phyloP scores from a whole-genome alignment of 2,888 invertebrate species.

The Nomada lathburiana region DNA sequence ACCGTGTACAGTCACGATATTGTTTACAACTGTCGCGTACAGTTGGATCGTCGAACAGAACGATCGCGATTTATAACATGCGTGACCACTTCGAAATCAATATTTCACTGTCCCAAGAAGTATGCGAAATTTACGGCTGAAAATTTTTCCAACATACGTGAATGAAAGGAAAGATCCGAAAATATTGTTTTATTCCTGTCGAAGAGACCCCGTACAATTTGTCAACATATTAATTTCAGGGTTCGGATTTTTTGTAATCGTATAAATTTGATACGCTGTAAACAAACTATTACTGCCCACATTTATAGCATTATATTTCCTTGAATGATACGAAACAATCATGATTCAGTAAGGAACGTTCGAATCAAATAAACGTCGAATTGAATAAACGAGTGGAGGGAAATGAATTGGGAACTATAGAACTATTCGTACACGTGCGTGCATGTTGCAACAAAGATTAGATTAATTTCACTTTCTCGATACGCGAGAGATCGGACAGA shows the following conservation, averaged over 20 bases:
- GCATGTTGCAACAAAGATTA: not conserved
- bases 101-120: not conserved
- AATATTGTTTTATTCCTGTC: conserved; percentile 31
- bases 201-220: not conserved
- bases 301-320: not conserved
- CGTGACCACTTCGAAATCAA: not conserved
- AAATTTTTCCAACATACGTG: conserved; percentile 27
- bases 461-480: conserved; percentile 50
- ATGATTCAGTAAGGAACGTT: too few species aligned
- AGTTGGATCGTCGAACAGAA: conserved; percentile 56
- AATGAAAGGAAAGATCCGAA: conserved; percentile 10
- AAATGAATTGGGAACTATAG: too few species aligned
- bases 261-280: too few species aligned
- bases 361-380: not conserved
- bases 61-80: conserved; percentile 25
- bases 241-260: not conserved
- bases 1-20: conserved; percentile 33
- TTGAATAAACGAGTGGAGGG: not conserved
- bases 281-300: not conserved
- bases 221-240: not conserved
- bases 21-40: conserved; percentile 49
- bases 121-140: conserved; percentile 10
- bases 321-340: too few species aligned
- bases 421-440: too few species aligned
- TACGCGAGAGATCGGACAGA: conserved; percentile 48